These are phyloP conservation scores for Rhadinocentrus ornatus DNA, from an alignment of 2,797 vertebrate genomes.

Conservation along the genomic window DNA sequence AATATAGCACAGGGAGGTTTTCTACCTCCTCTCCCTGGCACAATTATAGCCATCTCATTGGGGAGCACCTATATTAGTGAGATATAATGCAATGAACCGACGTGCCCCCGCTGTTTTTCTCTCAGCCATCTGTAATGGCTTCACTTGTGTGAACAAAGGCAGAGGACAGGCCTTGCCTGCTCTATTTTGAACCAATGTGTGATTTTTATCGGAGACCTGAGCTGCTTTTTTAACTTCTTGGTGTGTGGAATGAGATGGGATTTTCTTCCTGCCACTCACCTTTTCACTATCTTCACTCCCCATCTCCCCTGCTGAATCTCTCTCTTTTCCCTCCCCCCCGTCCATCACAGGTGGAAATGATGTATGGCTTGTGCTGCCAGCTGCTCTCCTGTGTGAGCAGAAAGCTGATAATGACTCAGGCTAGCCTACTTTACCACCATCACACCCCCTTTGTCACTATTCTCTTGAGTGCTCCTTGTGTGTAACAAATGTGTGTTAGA, in stretches of 20 bases:
- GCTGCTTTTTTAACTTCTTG: conserved; percentile 26
- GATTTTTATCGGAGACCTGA: conserved; percentile 48
- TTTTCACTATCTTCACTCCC: conserved; percentile 22
- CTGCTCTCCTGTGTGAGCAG: conserved; percentile 61
- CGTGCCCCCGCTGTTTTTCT: conserved; percentile 61
- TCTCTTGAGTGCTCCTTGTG: conserved; percentile 36
- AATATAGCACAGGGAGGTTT: conserved; percentile 29
- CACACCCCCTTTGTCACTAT: conserved; percentile 56
- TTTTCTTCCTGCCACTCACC: conserved; percentile 41
- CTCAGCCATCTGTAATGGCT: conserved; percentile 56
- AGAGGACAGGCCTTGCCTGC: conserved; percentile 46
- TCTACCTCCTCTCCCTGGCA: conserved; percentile 47
- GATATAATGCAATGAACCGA: conserved; percentile 57
- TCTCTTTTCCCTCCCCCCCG: conserved; percentile 4
- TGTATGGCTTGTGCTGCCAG: conserved; percentile 67
- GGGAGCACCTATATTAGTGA: conserved; percentile 54
- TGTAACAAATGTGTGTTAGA: conserved; percentile 52
- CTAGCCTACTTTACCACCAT: conserved; percentile 52
- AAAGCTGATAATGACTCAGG: conserved; percentile 75
- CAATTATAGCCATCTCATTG: conserved; percentile 62
- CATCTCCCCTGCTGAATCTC: conserved; percentile 1
- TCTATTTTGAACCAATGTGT: conserved; percentile 46
- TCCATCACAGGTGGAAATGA: conserved; percentile 74
- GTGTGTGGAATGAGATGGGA: conserved; percentile 49
- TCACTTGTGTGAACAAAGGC: conserved; percentile 60